A percentile compares a stretch with the other conserved stretches of the same genome.
Conservation (phyloP, 2,888 invertebrate species). For the Tortricodes alternella region DNA sequence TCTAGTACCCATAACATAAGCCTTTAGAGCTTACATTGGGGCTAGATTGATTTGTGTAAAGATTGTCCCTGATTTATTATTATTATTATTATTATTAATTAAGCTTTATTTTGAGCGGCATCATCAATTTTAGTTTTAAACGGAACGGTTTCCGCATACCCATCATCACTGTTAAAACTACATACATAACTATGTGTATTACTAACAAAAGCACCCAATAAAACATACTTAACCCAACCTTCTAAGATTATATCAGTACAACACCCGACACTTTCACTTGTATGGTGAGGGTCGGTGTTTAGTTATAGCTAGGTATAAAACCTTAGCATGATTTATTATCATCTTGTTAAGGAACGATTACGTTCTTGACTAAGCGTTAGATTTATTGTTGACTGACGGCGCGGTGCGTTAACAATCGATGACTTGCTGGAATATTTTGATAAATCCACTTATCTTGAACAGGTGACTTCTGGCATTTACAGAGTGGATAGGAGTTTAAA, state of each 20-base stretch:
- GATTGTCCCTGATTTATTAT: too few relatives aligned
- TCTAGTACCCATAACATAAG: too few relatives aligned
- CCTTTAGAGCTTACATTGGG: too few relatives aligned
- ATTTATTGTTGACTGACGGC: constrained; percentile 27
- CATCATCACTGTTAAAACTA: too few relatives aligned
- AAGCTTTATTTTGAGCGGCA: too few relatives aligned
- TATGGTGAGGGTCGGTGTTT: constrained; percentile 12
- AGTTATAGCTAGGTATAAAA: constrained; percentile 27
- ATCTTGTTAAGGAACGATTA: constrained; percentile 29
- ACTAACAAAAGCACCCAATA: background rate
- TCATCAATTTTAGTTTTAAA: too few relatives aligned
- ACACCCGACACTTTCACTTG: background rate
- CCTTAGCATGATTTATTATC: constrained; percentile 26
- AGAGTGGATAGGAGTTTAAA: too few relatives aligned
- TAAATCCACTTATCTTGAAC: constrained; percentile 11
- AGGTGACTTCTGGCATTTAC: background rate
- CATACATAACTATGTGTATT: background rate
- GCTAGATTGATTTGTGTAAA: too few relatives aligned
- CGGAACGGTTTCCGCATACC: too few relatives aligned
- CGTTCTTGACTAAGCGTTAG: constrained; percentile 26
- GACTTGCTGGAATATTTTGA: constrained; percentile 21
- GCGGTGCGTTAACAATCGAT: constrained; percentile 22
- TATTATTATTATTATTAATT: too few relatives aligned
- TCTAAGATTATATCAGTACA: background rate
- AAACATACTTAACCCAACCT: background rate